Evolutionary conservation across 2,888 invertebrate genomes (phyloP).

Genomic region (Lasioglossum morio): DNA sequence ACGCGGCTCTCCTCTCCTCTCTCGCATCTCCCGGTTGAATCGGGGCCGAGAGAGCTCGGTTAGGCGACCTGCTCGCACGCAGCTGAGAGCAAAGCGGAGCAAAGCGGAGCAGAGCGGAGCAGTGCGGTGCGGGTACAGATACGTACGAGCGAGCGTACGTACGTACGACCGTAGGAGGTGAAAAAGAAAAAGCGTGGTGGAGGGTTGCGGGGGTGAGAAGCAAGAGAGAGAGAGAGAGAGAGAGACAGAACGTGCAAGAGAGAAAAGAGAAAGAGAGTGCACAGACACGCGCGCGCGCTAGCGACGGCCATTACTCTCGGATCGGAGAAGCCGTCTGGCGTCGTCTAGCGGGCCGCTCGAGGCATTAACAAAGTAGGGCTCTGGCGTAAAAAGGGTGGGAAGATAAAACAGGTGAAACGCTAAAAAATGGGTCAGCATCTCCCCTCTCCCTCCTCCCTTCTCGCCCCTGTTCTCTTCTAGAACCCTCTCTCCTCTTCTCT

Average conservation of each 20-base stretch:
- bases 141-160: constrained; percentile 16
- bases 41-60: constrained; percentile 33
- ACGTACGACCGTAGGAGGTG: neutral
- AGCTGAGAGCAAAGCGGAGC: neutral
- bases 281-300: neutral
- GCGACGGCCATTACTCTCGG: constrained; percentile 71
- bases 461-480: neutral
- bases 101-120: neutral
- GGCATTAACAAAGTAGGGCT: constrained; percentile 76
- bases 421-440: constrained; percentile 75
- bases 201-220: neutral
- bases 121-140: neutral
- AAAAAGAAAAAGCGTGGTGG: neutral
- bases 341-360: constrained; percentile 66
- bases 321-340: constrained; percentile 71
- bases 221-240: neutral
- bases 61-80: constrained; percentile 25
- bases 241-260: neutral
- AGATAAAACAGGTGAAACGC: constrained; percentile 77
- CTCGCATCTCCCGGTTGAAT: constrained; percentile 31
- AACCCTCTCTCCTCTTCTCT: constrained; percentile 3
- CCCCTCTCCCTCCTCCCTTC: neutral
- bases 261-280: neutral
- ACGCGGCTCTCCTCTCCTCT: constrained; percentile 19
- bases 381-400: constrained; percentile 74